A percentile compares a stretch with the other conserved stretches of the same genome.
Evolutionary conservation across 2,113 vertebrate genomes (phyloP).

Genomic region (Indicator maculatus): DNA sequence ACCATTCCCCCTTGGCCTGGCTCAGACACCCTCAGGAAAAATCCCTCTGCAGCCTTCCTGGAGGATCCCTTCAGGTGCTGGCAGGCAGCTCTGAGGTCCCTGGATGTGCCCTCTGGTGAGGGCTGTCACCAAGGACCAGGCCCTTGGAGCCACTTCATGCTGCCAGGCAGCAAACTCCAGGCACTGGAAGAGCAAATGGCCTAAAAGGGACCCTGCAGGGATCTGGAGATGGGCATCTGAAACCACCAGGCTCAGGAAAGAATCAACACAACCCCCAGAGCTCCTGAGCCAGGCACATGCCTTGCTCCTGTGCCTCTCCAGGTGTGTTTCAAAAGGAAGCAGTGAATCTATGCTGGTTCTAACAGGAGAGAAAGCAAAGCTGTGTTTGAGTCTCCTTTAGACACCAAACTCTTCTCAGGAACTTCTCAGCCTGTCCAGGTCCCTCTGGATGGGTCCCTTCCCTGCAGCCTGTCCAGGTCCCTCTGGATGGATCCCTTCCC

Average conservation of each 20-base stretch:
- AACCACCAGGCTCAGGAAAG: accelerated
- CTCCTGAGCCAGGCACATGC: accelerated
- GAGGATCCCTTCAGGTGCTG: too few species aligned
- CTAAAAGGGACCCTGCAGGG: accelerated
- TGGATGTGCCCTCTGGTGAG: neutral
- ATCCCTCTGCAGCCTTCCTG: too few species aligned
- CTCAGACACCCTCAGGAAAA: too few species aligned
- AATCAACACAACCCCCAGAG: accelerated
- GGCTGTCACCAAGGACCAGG: neutral
- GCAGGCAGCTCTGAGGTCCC: too few species aligned
- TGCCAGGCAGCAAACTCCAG: neutral
- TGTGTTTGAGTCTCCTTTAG: neutral
- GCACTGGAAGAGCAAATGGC: neutral
- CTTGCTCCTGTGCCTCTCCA: accelerated
- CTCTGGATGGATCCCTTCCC: too few species aligned
- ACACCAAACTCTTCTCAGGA: neutral
- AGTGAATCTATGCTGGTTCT: neutral
- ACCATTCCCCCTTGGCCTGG: too few species aligned
- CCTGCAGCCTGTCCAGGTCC: too few species aligned
- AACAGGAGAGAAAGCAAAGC: neutral
- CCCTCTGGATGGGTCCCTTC: too few species aligned
- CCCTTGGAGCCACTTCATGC: neutral
- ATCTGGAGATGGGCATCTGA: accelerated
- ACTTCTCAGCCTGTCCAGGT: too few species aligned
- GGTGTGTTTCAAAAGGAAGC: neutral